Conservation (phyloP, 2,797 vertebrate genomes). For the Rhinichthys osculus region DNA sequence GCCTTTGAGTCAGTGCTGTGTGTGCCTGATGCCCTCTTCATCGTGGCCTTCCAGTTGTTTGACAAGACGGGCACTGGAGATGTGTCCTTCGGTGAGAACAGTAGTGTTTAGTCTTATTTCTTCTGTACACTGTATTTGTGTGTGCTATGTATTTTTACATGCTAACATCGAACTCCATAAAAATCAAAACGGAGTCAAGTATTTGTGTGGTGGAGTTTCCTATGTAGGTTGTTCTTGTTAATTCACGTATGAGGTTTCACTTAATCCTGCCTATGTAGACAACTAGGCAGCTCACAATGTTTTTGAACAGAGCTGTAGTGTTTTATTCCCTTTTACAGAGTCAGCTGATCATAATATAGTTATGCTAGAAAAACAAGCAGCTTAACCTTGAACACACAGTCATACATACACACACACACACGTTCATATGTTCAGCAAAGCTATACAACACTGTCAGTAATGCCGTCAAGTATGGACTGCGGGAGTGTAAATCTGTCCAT, state of each 20-base stretch:
- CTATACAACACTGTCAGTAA: background rate
- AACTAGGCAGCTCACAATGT: background rate
- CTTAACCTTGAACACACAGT: background rate
- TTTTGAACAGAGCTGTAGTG: background rate
- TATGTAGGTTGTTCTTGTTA: background rate
- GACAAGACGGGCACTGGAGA: conserved; percentile 95
- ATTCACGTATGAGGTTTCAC: background rate
- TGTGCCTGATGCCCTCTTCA: conserved; percentile 95
- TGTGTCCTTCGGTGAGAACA: conserved; percentile 91
- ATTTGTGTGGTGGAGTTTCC: background rate
- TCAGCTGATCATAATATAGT: conserved; percentile 9
- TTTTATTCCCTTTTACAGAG: background rate
- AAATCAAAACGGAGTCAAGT: background rate
- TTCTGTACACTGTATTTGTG: background rate
- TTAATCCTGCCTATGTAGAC: background rate
- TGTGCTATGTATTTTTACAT: background rate
- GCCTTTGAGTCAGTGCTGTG: conserved; percentile 98
- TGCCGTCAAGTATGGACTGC: background rate
- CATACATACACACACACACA: background rate
- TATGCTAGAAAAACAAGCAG: conserved; percentile 19
- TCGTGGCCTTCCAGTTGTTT: conserved; percentile 98
- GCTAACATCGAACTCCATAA: background rate
- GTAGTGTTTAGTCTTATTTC: background rate
- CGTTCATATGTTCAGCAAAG: background rate
- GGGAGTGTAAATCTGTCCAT: background rate